Conservation (phyloP, 2,888 invertebrate species). For the Sympetrum striolatum region DNA sequence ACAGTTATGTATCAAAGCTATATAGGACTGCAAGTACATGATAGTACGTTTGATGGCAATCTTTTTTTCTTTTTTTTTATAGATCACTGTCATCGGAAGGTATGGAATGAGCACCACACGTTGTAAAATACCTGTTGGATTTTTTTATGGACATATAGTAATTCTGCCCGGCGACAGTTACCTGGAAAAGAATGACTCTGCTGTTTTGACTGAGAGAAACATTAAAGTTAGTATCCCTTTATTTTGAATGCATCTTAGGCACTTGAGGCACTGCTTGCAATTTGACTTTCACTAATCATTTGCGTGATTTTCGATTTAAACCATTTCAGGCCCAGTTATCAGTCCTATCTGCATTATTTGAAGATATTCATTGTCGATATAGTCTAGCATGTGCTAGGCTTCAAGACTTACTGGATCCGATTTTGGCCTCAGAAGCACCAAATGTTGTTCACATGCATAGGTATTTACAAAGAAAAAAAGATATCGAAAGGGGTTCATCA, state of each 20-base stretch:
- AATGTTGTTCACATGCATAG: conserved; percentile 85
- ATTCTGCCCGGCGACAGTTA: conserved; percentile 69
- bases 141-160: conserved; percentile 90
- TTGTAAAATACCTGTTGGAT: conserved; percentile 90
- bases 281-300: conserved; percentile 39
- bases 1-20: too few species aligned
- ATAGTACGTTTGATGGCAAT: background rate
- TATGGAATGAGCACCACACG: conserved; percentile 91
- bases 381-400: conserved; percentile 86
- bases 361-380: conserved; percentile 81
- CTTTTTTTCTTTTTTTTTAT: conserved; percentile 51
- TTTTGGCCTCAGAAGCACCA: conserved; percentile 79
- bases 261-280: too few species aligned
- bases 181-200: conserved; percentile 52
- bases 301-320: background rate
- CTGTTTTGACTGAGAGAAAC: background rate
- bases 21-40: too few species aligned
- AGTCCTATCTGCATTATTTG: conserved; percentile 73
- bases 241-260: background rate
- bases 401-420: conserved; percentile 78
- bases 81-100: conserved; percentile 90
- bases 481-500: conserved; percentile 65
- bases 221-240: background rate
- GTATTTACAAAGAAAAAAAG: conserved; percentile 70
- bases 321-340: conserved; percentile 66